Conservation (phyloP, 2,113 vertebrate species). For the Cyphomyrus plagiostoma region DNA sequence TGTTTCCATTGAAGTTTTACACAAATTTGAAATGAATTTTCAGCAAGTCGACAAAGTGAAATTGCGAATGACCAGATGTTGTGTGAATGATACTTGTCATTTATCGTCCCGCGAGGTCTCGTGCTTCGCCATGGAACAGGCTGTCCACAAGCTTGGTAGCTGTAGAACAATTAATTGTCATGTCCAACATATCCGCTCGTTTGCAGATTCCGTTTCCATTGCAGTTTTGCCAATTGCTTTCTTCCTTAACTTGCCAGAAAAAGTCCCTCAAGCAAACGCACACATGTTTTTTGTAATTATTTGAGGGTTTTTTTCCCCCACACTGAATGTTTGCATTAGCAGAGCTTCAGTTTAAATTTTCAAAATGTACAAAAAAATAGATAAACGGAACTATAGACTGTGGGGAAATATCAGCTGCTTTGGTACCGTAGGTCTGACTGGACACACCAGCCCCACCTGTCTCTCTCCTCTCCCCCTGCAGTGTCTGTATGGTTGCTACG, state of each 20-base stretch:
- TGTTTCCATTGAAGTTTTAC: neutral
- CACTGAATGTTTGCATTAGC: neutral
- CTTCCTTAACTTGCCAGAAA: neutral
- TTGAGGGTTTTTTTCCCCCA: neutral
- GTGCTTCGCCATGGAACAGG: neutral
- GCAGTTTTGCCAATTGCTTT: neutral
- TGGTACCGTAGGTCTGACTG: neutral
- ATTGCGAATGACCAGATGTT: neutral
- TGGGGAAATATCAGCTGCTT: neutral
- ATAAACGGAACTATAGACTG: neutral
- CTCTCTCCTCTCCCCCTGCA: conserved; percentile 46
- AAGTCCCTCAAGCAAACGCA: neutral
- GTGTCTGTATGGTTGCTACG: conserved; percentile 89
- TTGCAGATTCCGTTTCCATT: neutral
- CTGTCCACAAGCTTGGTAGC: neutral
- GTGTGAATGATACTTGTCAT: neutral
- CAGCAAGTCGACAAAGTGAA: neutral
- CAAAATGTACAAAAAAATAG: neutral
- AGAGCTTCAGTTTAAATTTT: neutral
- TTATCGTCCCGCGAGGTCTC: neutral
- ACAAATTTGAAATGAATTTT: neutral
- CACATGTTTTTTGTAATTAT: neutral
- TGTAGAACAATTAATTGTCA: neutral
- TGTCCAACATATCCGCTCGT: neutral
- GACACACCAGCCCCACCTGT: neutral